Percentiles rank a stretch among this genome's conserved stretches.
Conservation (phyloP, 2,797 vertebrate genomes). For the Hyperoplus lanceolatus region DNA sequence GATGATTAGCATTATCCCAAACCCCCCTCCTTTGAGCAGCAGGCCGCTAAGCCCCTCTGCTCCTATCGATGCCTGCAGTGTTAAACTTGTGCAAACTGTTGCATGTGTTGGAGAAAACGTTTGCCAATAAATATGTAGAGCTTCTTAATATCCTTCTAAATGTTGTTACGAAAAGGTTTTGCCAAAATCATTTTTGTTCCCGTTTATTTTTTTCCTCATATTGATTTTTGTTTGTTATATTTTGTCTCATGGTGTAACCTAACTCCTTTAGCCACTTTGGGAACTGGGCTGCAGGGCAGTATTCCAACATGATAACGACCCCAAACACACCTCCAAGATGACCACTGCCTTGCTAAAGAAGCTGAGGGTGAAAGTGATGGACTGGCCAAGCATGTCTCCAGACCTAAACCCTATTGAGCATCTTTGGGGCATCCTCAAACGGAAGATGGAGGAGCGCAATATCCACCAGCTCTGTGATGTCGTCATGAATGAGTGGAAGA, state of each 20-base stretch:
- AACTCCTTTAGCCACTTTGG: slow-evolving; percentile 86
- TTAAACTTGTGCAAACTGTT: slow-evolving; percentile 86
- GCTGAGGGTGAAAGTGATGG: no score
- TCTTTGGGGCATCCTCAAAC: no score
- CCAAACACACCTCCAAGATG: no score
- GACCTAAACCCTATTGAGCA: no score
- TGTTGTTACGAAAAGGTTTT: slow-evolving; percentile 66
- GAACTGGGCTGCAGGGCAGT: no score
- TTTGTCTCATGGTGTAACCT: slow-evolving; percentile 90
- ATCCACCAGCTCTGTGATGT: no score
- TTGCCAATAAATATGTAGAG: slow-evolving; percentile 81
- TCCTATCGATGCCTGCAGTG: slow-evolving; percentile 83
- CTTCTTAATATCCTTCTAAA: slow-evolving; percentile 76
- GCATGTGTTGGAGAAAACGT: slow-evolving; percentile 82
- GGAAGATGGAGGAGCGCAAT: no score
- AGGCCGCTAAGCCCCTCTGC: slow-evolving; percentile 52
- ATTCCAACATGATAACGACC: no score
- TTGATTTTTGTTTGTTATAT: slow-evolving; percentile 76
- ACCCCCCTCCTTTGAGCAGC: slow-evolving; percentile 63
- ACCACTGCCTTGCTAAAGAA: no score
- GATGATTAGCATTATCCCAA: slow-evolving; percentile 68
- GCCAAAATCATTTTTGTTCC: slow-evolving; percentile 74
- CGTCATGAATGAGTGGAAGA: no score
- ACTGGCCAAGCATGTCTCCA: no score
- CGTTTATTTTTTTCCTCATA: slow-evolving; percentile 74